Evolutionary conservation across 2,113 vertebrate species (phyloP), one percentile per base, ranked within the genome.

Genomic region (Hyperopisus bebe): DNA sequence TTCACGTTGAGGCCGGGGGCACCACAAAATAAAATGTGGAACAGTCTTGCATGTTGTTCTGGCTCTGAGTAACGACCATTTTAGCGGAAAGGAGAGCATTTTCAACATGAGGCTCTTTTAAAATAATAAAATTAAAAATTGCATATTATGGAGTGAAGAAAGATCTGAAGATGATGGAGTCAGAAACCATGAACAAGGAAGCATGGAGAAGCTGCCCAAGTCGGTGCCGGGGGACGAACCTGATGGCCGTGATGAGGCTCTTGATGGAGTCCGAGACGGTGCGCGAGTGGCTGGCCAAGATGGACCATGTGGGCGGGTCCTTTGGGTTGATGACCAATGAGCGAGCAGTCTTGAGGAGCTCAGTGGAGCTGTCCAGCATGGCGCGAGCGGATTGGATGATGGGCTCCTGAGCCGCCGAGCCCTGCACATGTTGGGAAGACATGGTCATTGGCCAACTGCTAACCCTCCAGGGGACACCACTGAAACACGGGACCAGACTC

Each of bases 221-320:
- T 51, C 47, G 17, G 21, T 47, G 44, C 21, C 8, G 2, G 74
- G 4, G 35, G 3, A 80, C 74, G 0, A 42, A 99, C 98, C 99
- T 98, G 94, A 99, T 99, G 77, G 99, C 98, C 0, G 99, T 99
- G 93, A 99, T 99, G 91, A 99, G 98, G 90, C 98, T 97, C 94
- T 99, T 99, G 92, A 99, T 99, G 89, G 99, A 99, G 95, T 99
- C 99, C 0, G 99, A 99, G 66, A 99, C 98, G 0, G 97, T 99
- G 89, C 99, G 97, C 2, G 99, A 99, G 92, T 99, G 98, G 0
- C 97, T 97, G 0, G 99, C 99, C 15, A 99, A 95, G n/a, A 98
- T 95, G 17, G 99, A 99, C 99, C 99, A 99, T 0, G 97, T 98
- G 3, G 98, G 98, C 0, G 99, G 99, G 92, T 99, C 99, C 95